Evolutionary conservation across 2,888 invertebrate species (phyloP).

Genomic region (Panzeria rudis): DNA sequence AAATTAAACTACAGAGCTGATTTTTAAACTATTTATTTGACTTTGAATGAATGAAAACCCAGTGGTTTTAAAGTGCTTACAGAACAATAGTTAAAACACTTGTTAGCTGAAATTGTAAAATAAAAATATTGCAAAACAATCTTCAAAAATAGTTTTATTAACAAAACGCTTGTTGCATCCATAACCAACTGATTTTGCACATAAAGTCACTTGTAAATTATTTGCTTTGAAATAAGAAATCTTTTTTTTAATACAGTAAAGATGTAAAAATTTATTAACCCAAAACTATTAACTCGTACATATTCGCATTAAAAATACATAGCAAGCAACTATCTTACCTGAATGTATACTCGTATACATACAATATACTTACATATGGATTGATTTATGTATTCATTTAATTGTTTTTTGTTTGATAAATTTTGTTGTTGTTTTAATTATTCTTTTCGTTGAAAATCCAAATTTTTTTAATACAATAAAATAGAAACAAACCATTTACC

Average conservation of each 20-base stretch:
- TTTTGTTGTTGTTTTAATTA: background rate
- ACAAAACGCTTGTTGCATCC: slow-evolving; percentile 45
- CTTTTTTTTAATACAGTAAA: background rate
- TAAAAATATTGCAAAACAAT: too few species aligned
- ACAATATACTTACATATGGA: background rate
- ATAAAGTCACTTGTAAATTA: slow-evolving; percentile 61
- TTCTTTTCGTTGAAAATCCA: background rate
- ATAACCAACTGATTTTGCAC: slow-evolving; percentile 54
- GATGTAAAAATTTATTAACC: background rate
- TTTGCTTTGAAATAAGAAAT: slow-evolving; percentile 40
- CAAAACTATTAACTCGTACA: background rate
- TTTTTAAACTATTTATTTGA: slow-evolving; percentile 30
- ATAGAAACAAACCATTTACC: background rate
- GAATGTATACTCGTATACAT: slow-evolving; percentile 6
- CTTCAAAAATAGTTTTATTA: slow-evolving; percentile 14
- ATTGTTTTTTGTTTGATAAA: background rate
- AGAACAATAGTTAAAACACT: slow-evolving; percentile 50
- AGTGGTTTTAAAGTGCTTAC: slow-evolving; percentile 58
- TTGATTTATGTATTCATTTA: too few species aligned
- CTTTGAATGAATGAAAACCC: slow-evolving; percentile 13
- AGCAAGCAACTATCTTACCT: background rate
- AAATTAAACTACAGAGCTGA: slow-evolving; percentile 58
- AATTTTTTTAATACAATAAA: slow-evolving; percentile 11
- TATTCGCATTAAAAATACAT: slow-evolving; percentile 3
- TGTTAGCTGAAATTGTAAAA: slow-evolving; percentile 21